A percentile compares a stretch with the other conserved stretches of the same genome.
Conservation (phyloP, 1,140 invertebrate species). For the Oedothorax gibbosus region DNA sequence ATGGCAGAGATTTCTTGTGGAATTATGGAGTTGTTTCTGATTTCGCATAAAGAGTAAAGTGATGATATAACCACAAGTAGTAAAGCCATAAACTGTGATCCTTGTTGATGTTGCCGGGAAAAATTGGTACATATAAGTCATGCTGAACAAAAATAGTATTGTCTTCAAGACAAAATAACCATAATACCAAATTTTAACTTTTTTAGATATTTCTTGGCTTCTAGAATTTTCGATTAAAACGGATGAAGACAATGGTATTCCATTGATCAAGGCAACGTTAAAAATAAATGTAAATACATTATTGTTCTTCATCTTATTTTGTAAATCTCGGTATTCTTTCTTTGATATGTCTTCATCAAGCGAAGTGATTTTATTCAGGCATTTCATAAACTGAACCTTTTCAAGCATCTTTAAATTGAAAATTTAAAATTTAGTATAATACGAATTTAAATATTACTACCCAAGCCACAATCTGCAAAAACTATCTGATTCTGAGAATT, state of each 20-base stretch:
- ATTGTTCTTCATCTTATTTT: not conserved
- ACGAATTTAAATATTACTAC: too few relatives aligned
- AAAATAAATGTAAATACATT: not conserved
- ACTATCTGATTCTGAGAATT: too few relatives aligned
- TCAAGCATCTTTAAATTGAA: too few relatives aligned
- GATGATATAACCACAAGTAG: not conserved
- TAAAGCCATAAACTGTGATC: slow-evolving; percentile 16
- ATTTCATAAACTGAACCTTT: too few relatives aligned
- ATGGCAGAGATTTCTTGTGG: not conserved
- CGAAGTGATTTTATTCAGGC: too few relatives aligned
- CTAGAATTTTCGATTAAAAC: not conserved
- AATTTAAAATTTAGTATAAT: too few relatives aligned
- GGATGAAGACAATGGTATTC: slow-evolving; percentile 1
- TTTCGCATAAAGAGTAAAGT: not conserved
- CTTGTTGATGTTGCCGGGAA: not conserved
- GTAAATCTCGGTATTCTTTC: too few relatives aligned
- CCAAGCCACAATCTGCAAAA: too few relatives aligned
- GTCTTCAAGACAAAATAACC: not conserved
- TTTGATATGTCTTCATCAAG: too few relatives aligned
- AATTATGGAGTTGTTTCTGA: not conserved
- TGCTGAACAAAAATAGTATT: not conserved
- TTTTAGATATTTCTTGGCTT: not conserved
- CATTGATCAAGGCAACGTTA: not conserved
- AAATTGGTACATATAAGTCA: not conserved
- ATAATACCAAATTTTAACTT: slow-evolving; percentile 1